Conservation (phyloP, 2,113 vertebrate genomes). For the Stegastes partitus region DNA sequence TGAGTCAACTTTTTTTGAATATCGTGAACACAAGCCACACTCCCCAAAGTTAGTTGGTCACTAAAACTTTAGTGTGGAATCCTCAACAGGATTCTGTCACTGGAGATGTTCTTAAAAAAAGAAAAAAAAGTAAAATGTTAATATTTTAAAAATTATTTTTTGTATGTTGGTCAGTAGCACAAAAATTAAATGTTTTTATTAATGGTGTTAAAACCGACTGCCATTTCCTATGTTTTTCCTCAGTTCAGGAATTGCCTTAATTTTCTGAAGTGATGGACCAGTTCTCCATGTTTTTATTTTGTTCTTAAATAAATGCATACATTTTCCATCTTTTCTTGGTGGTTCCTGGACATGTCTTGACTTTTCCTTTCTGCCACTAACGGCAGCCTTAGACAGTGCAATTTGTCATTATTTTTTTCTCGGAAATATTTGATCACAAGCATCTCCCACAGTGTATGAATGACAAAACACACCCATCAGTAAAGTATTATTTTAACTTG, state of each 20-base stretch:
- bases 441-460: slow-evolving; percentile 34
- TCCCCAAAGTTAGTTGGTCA: slow-evolving; percentile 60
- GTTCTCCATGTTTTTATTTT: slow-evolving; percentile 76
- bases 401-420: not conserved
- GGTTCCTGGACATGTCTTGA: slow-evolving; percentile 62
- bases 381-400: slow-evolving; percentile 56
- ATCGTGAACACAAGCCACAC: slow-evolving; percentile 59
- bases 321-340: slow-evolving; percentile 65
- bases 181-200: slow-evolving; percentile 80
- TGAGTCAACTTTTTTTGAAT: slow-evolving; percentile 67
- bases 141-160: slow-evolving; percentile 82
- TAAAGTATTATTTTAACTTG: slow-evolving; percentile 21
- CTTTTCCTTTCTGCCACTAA: slow-evolving; percentile 57
- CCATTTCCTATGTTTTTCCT: slow-evolving; percentile 79
- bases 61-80: slow-evolving; percentile 50
- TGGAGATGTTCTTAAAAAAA: slow-evolving; percentile 62
- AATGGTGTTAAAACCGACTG: slow-evolving; percentile 74
- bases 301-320: slow-evolving; percentile 74
- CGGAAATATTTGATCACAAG: slow-evolving; percentile 21
- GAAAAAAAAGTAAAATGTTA: slow-evolving; percentile 61
- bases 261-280: slow-evolving; percentile 77
- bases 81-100: slow-evolving; percentile 45
- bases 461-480: slow-evolving; percentile 27
- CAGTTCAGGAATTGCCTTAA: slow-evolving; percentile 86
- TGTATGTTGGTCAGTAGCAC: slow-evolving; percentile 86